phyloP scores from a whole-genome alignment of 2,113 vertebrate species.

The Hiodon alosoides region DNA sequence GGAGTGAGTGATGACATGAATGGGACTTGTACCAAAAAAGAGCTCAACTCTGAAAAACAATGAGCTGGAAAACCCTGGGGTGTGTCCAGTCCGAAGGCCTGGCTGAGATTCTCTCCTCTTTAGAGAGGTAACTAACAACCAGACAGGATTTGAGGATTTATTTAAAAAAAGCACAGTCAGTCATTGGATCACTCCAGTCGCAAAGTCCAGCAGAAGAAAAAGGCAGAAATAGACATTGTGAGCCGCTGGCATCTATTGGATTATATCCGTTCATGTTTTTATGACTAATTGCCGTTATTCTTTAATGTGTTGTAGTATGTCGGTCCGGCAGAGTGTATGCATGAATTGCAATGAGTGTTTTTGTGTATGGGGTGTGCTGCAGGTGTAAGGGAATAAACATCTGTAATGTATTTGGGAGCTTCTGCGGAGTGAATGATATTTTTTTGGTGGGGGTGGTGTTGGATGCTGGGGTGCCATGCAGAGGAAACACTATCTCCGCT shows the following conservation, averaged over 20 bases:
- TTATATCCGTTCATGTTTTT: no score
- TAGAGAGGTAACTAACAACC: background rate
- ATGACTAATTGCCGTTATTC: no score
- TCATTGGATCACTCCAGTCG: no score
- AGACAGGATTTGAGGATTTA: no score
- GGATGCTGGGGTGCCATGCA: background rate
- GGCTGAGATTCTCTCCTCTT: background rate
- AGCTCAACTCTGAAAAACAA: background rate
- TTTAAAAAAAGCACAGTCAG: no score
- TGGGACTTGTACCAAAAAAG: background rate
- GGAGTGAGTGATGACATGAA: background rate
- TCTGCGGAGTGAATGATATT: background rate
- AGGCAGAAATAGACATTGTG: no score
- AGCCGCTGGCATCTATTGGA: no score
- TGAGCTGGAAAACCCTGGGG: background rate
- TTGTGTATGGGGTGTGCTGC: no score
- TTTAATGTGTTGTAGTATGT: no score
- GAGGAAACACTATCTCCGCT: constrained; percentile 31
- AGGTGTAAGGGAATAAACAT: background rate
- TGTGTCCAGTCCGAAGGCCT: background rate
- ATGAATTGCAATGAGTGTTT: no score
- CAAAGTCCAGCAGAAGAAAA: no score
- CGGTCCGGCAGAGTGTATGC: no score
- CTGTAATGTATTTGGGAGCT: background rate
- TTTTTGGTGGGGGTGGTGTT: background rate